These are phyloP conservation scores for Fundulus diaphanus DNA, from an alignment of 2,797 vertebrate genomes.

Conservation along the genomic window DNA sequence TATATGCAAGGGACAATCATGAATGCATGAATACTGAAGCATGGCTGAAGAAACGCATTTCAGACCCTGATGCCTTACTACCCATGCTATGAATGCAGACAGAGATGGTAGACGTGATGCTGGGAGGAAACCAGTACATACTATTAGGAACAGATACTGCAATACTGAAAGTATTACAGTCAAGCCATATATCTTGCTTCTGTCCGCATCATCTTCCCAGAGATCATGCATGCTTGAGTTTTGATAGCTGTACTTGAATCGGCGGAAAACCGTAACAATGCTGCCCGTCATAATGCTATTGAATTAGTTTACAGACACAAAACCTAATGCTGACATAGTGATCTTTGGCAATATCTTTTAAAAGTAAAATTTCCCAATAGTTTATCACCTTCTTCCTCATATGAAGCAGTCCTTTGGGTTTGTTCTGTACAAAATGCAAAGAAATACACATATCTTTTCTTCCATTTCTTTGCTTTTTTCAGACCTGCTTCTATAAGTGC, in stretches of 20 bases:
- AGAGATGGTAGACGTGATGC: too few species aligned
- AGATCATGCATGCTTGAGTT: neutral
- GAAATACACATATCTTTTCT: neutral
- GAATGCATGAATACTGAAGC: neutral
- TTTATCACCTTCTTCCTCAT: neutral
- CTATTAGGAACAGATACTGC: too few species aligned
- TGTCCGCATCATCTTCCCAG: neutral
- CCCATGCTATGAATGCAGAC: too few species aligned
- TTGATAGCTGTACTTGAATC: neutral
- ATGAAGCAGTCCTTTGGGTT: neutral
- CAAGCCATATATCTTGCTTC: neutral
- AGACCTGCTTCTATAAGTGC: neutral
- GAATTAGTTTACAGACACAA: neutral
- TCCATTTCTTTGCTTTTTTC: neutral
- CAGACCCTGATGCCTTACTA: too few species aligned
- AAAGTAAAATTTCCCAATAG: neutral
- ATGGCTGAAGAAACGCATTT: too few species aligned
- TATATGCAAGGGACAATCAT: neutral
- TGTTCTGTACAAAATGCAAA: slow-evolving; percentile 1
- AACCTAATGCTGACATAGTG: neutral
- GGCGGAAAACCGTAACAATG: too few species aligned
- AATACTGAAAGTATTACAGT: too few species aligned
- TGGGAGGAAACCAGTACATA: too few species aligned
- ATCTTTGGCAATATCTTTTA: neutral
- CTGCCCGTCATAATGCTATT: neutral